Conservation (phyloP, 2,888 invertebrate species). For the Platyscelio sp. region DNA sequence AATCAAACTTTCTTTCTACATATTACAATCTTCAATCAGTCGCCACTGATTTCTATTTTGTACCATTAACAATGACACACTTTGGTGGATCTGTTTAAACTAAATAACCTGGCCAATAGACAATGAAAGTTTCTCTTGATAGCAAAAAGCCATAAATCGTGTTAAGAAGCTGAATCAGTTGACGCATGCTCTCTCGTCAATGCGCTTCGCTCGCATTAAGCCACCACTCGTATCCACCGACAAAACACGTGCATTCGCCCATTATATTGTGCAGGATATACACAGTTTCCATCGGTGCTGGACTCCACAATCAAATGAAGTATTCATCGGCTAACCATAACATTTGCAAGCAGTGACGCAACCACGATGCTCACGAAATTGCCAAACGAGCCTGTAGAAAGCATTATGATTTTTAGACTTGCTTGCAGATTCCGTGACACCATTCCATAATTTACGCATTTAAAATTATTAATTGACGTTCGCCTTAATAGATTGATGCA, state of each 20-base stretch:
- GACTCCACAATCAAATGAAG: constrained; percentile 58
- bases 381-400: constrained; percentile 71
- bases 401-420: constrained; percentile 72
- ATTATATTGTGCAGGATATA: constrained; percentile 31
- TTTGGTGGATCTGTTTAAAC: too few relatives aligned
- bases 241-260: constrained; percentile 40
- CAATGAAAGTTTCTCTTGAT: too few relatives aligned
- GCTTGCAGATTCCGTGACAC: constrained; percentile 71
- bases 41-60: too few relatives aligned
- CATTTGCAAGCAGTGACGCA: constrained; percentile 69
- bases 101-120: too few relatives aligned
- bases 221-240: constrained; percentile 17
- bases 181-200: too few relatives aligned
- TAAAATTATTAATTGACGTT: constrained; percentile 44
- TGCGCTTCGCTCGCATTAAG: too few relatives aligned
- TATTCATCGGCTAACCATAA: constrained; percentile 68
- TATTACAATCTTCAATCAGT: too few relatives aligned
- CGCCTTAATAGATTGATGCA: constrained; percentile 56
- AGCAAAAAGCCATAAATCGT: too few relatives aligned
- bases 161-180: too few relatives aligned
- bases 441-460: constrained; percentile 62
- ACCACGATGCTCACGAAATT: constrained; percentile 67
- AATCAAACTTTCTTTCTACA: too few relatives aligned
- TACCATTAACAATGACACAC: too few relatives aligned
- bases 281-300: constrained; percentile 52